A percentile compares a stretch with the other conserved stretches of the same genome.
phyloP scores from a whole-genome alignment of 2,113 vertebrate species.

The Limnothrissa miodon region DNA sequence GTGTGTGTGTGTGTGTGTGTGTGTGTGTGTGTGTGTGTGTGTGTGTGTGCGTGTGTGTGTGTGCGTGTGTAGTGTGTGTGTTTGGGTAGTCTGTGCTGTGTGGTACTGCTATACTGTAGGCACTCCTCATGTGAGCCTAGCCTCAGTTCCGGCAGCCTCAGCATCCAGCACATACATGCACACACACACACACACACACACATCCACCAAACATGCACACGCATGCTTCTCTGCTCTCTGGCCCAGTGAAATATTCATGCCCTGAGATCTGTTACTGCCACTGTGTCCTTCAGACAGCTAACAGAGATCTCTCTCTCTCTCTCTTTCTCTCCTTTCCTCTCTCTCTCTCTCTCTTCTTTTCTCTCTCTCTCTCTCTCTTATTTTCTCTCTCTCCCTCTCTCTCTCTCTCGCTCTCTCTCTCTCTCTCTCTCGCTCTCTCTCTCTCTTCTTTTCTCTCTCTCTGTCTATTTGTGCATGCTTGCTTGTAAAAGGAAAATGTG shows the following conservation, averaged over 20 bases:
- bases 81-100: neutral
- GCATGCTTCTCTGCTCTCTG: constrained; percentile 52
- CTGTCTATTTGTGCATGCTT: neutral
- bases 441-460: neutral
- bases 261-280: constrained; percentile 61
- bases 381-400: too few relatives aligned
- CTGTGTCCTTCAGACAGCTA: neutral
- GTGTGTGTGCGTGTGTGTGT: neutral
- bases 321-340: neutral
- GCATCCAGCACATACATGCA: too few relatives aligned
- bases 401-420: neutral
- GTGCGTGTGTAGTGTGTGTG: too few relatives aligned
- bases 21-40: neutral
- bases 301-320: neutral
- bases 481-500: neutral
- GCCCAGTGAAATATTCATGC: constrained; percentile 71
- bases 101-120: neutral
- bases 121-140: neutral
- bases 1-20: neutral
- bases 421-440: neutral
- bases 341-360: neutral
- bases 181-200: too few relatives aligned
- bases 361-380: neutral
- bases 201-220: neutral
- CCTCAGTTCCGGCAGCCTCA: neutral